phyloP scores from a whole-genome alignment of 2,113 vertebrate genomes.

The Amblyornis subalaris region DNA sequence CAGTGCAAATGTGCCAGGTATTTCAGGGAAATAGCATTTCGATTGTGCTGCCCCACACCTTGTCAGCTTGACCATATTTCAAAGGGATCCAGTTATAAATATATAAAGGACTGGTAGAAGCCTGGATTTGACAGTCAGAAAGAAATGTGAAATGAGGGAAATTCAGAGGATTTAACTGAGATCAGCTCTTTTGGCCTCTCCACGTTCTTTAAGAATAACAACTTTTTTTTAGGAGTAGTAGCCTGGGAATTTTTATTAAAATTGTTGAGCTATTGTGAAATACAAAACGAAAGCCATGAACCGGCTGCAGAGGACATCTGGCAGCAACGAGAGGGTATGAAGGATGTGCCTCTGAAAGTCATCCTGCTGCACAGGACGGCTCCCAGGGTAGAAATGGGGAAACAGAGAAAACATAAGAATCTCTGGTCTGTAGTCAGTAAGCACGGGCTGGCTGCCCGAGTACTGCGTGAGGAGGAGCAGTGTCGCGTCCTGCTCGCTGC shows the following conservation, averaged over 20 bases:
- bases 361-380: background rate
- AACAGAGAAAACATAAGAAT: background rate
- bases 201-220: background rate
- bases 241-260: background rate
- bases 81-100: background rate
- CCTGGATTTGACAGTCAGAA: background rate
- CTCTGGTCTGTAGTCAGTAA: background rate
- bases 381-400: background rate
- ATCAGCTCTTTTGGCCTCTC: background rate
- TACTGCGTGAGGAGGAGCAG: background rate
- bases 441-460: background rate
- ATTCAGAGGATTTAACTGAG: background rate
- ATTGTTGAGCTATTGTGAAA: background rate
- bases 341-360: background rate
- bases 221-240: background rate
- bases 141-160: background rate
- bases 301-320: slow-evolving; percentile 27
- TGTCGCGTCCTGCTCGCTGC: background rate
- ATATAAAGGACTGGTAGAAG: background rate
- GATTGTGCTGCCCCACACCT: accelerated
- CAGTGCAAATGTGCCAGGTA: background rate
- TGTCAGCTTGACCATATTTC: background rate
- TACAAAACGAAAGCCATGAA: background rate
- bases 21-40: background rate
- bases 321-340: slow-evolving; percentile 13